Base-by-base conservation (phyloP, 1,140 invertebrate genomes). In the Schlechtendalia chinensis region DNA sequence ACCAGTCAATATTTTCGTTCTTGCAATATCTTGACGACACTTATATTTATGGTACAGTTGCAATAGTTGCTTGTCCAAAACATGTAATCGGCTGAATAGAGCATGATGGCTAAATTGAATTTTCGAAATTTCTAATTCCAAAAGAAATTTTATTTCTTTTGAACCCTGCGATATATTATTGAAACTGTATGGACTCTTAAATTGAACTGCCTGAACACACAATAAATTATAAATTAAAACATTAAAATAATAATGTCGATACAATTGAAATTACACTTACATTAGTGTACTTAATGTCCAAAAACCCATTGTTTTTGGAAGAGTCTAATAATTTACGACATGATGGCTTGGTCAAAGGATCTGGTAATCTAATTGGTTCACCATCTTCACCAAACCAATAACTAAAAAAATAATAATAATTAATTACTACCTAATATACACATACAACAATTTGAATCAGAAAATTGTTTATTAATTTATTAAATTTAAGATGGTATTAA, bases 311-410 rank as follows among this genome's bases (percentile, higher is more conserved):
- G 53, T 71, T 77, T 74, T 82, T 47, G n/a, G 50, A 24, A 72
- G 80, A 85, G 82, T 50, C 83, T 29, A 81, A 81, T 19, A 79
- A 24, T 24, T 77, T 27, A 77, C 81, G 58, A 50, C 67, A 85
- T 16, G 86, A 85, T 24, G 29, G 53, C 11, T 27, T 63, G 5
- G 50, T 47, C 14, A 82, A 63, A 12, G 89, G 89, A 84, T 88
- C 85, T 16, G 88, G 86, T 32, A 88, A 83, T 53, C 85, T 83
- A 32, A 86, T 83, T 19, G 89, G 81, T 82, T 87, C 84, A 8
- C 89, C 89, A 85, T 89, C 88, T 82, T 88, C 88, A 27, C 88
- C 88, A 86, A 90, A 89, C 89, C 89, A 90, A 61, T 79, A 56
- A 29, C 74, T 79, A 45, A 50, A 27, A 61, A 59, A 47, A 47